phyloP scores from a whole-genome alignment of 2,797 vertebrate genomes.

The Anableps anableps region DNA sequence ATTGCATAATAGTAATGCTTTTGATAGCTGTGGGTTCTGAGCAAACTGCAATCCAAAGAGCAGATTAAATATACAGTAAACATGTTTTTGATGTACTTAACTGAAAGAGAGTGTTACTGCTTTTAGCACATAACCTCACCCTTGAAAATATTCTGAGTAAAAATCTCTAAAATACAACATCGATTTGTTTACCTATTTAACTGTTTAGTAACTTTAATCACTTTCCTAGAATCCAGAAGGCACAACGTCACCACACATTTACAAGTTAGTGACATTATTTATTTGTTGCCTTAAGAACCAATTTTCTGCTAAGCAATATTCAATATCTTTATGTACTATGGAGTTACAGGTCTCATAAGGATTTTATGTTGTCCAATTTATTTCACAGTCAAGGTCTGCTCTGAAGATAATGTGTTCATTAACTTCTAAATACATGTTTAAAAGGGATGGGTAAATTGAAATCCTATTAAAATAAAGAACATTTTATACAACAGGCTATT shows the following conservation, averaged over 20 bases:
- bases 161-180: slow-evolving; percentile 52
- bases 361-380: slow-evolving; percentile 68
- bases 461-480: slow-evolving; percentile 80
- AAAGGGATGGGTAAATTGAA: slow-evolving; percentile 70
- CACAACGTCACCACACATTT: slow-evolving; percentile 39
- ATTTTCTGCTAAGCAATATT: slow-evolving; percentile 63
- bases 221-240: slow-evolving; percentile 40
- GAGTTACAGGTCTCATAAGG: slow-evolving; percentile 57
- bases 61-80: slow-evolving; percentile 51
- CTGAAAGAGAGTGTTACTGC: slow-evolving; percentile 31
- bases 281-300: slow-evolving; percentile 68
- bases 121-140: slow-evolving; percentile 52
- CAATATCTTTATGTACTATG: slow-evolving; percentile 57
- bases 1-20: slow-evolving; percentile 74
- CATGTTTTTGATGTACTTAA: slow-evolving; percentile 46
- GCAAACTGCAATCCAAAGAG: slow-evolving; percentile 72
- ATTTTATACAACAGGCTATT: slow-evolving; percentile 72
- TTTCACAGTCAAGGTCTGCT: slow-evolving; percentile 72
- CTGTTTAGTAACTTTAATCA: slow-evolving; percentile 31
- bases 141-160: slow-evolving; percentile 58
- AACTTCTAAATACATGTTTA: slow-evolving; percentile 72
- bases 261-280: slow-evolving; percentile 45
- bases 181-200: slow-evolving; percentile 48
- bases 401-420: slow-evolving; percentile 78
- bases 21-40: slow-evolving; percentile 75